Evolutionary conservation across 2,888 invertebrate genomes (phyloP), one percentile per base, ranked within the genome.

Genomic region (Troides oblongomaculatus): DNA sequence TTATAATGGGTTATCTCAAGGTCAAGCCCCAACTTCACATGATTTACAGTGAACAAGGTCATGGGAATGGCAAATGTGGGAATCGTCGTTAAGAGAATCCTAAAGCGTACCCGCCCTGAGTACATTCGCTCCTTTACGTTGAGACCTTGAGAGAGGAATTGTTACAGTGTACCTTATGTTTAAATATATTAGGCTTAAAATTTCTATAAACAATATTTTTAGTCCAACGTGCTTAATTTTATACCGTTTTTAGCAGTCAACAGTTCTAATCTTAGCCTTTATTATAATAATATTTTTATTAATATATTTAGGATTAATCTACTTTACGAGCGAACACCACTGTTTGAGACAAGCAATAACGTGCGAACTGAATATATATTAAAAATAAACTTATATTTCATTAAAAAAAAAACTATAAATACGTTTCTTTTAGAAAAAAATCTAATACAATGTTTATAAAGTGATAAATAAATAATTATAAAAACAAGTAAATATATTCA

Each of bases 341-440:
- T 46, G 46, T 46, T 46, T 4, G 14, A 39, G 8, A 69, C 61
- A n/a, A 62, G 69, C 69, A 50, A 66, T 66, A 36, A 63, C 66
- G 66, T 70, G 66, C 66, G 36, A 46, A 66, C 25, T 69, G 53
- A 43, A 53, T 70, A 66, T n/a, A 66, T 66, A 58, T 53, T 46
- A 58, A 12, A 61, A 46, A 53, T 66, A 39, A 30, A 66, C 17
- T 46, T 12, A 17, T 39, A 12, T 67, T 66, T 62, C 58, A 21
- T 21, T 25, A 6, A 58, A 46, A 25, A 21, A 62, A 64, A 62
- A 64, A 17, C 23, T 23, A 39, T 43, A 68, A 21, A 23, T 50
- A 18, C 50, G 30, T 62, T 36, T 39, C 46, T 56, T 59, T 56
- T 17, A 50, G 17, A 17, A 17, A 17, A 17, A 50, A 17, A 50